Evolutionary conservation across 2,113 vertebrate species (phyloP), one percentile per base, ranked within the genome.

Genomic region (Hippopotamus amphibius): DNA sequence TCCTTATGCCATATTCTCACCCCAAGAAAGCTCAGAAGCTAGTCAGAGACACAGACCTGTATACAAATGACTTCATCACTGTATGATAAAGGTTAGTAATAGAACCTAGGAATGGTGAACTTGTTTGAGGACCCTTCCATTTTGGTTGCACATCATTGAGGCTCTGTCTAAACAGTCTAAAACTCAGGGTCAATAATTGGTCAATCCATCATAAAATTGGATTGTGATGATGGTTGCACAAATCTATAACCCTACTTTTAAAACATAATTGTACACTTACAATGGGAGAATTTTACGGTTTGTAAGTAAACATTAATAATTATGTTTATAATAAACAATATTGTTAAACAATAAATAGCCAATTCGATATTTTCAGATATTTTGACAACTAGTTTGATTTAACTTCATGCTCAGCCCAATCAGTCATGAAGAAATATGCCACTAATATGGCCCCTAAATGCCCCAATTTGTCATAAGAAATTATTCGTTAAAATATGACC

Each of bases 311-410:
- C 14, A 37, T 92, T 83, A 88, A 71, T 12, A 88, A 59, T 74
- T 91, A 19, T 33, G 14, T 65, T 88, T 85, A 76, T 4, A 93
- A 82, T 82, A 71, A 80, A 50, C 22, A 76, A 24, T 72, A 66
- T n/a, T 96, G 4, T 86, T 94, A 89, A 82, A 72, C 0, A 77
- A 88, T 26, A 79, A 95, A 66, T 85, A 71, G 11, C 50, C 59
- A 83, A 24, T 57, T 30, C 86, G 55, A 69, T 59, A 86, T 92
- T 81, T 93, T 94, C 33, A 86, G 82, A 71, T 95, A 72, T 65
- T 72, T 76, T 57, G 37, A 48, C 41, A 74, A 68, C 2, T 53
- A 48, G 10, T 88, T 95, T 84, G 43, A 96, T 81, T 90, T 90
- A 90, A 84, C 43, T 85, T 87, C 55, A 77, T 68, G 30, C 22